A percentile compares a stretch with the other conserved stretches of the same genome.
These are phyloP conservation scores for Odontomyia ornata DNA, from an alignment of 2,888 invertebrate genomes.

Conservation along the genomic window DNA sequence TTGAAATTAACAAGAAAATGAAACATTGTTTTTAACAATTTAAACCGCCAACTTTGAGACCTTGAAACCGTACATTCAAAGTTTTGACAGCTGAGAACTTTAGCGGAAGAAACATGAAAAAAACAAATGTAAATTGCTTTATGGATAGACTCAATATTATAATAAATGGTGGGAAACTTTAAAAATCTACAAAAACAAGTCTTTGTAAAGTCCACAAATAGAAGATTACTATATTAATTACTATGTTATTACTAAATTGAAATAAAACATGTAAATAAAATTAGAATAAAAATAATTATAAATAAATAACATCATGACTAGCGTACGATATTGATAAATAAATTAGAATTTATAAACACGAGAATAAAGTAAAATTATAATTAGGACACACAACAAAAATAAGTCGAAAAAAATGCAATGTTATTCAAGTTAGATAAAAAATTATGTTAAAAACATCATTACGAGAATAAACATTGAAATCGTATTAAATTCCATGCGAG, in stretches of 20 bases:
- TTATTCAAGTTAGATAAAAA: neutral
- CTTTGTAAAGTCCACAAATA: neutral
- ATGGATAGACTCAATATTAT: too few species aligned
- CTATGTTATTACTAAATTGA: neutral
- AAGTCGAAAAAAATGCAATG: neutral
- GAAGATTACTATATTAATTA: neutral
- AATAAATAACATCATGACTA: neutral
- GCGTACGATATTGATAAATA: neutral
- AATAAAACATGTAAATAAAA: constrained; percentile 27
- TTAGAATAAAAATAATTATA: neutral
- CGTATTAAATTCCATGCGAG: neutral
- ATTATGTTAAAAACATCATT: constrained; percentile 1
- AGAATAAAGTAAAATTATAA: neutral
- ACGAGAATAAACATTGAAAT: neutral
- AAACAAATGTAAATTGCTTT: too few species aligned
- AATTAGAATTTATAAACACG: constrained; percentile 13
- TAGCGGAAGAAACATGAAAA: too few species aligned
- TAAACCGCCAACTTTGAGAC: too few species aligned
- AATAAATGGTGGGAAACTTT: too few species aligned
- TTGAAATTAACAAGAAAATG: too few species aligned
- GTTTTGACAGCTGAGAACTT: too few species aligned
- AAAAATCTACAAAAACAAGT: too few species aligned
- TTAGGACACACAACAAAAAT: neutral
- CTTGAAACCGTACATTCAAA: too few species aligned
- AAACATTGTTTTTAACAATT: too few species aligned